phyloP scores from a whole-genome alignment of 1,140 invertebrate genomes.

The Homalodisca vitripennis region DNA sequence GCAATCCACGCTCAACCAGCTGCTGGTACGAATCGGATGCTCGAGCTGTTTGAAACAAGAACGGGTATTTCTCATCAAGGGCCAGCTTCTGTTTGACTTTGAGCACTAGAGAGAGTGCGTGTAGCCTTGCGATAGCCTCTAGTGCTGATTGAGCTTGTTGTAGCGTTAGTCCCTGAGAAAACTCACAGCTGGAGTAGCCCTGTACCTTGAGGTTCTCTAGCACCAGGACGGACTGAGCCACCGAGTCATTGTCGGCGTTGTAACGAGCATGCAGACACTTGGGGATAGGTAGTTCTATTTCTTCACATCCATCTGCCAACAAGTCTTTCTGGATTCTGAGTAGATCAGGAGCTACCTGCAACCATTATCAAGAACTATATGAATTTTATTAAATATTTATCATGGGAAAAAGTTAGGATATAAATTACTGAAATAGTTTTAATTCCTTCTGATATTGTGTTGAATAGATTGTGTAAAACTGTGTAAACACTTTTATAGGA shows the following conservation, averaged over 20 bases:
- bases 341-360: slow-evolving; percentile 63
- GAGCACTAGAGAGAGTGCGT: slow-evolving; percentile 65
- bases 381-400: too few relatives aligned
- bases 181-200: slow-evolving; percentile 58
- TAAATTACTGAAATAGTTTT: too few relatives aligned
- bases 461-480: too few relatives aligned
- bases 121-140: slow-evolving; percentile 65
- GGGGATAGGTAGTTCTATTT: slow-evolving; percentile 57
- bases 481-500: too few relatives aligned
- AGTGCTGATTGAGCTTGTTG: slow-evolving; percentile 64
- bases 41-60: slow-evolving; percentile 70
- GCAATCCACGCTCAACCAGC: slow-evolving; percentile 68
- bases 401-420: too few relatives aligned
- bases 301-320: slow-evolving; percentile 40
- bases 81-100: slow-evolving; percentile 59
- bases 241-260: slow-evolving; percentile 52
- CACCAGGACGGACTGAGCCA: slow-evolving; percentile 63
- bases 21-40: slow-evolving; percentile 77
- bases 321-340: slow-evolving; percentile 54
- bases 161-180: slow-evolving; percentile 65
- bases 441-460: too few relatives aligned
- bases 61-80: slow-evolving; percentile 65
- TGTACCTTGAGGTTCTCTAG: slow-evolving; percentile 58
- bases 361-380: too few relatives aligned
- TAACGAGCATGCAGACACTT: slow-evolving; percentile 65